These are phyloP conservation scores for Sesia bembeciformis DNA, from an alignment of 2,888 invertebrate species.

Conservation along the genomic window DNA sequence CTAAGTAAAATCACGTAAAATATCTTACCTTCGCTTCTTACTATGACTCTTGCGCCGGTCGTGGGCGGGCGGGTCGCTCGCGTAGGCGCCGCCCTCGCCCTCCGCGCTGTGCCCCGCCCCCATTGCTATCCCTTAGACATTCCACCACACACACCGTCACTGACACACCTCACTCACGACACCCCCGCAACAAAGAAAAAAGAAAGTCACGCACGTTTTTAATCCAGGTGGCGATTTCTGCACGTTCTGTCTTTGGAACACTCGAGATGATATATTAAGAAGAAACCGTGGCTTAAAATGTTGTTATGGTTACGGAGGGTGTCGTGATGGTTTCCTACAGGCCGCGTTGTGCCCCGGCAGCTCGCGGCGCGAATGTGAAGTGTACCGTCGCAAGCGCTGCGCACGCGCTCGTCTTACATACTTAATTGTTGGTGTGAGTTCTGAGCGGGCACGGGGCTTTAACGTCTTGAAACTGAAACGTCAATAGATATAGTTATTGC, in stretches of 20 bases:
- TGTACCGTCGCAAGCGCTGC: conserved; percentile 59
- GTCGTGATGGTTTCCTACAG: conserved; percentile 25
- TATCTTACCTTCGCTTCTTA: conserved; percentile 60
- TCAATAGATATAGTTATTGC: too few relatives aligned
- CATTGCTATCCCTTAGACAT: conserved; percentile 55
- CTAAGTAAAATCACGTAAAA: too few relatives aligned
- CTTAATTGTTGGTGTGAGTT: conserved; percentile 47
- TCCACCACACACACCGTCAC: conserved; percentile 54
- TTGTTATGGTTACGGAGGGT: conserved; percentile 18
- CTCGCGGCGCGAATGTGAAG: conserved; percentile 64
- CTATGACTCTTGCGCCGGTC: conserved; percentile 49
- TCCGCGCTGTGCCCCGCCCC: conserved; percentile 70
- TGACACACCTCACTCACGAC: conserved; percentile 50
- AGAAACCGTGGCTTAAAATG: too few relatives aligned
- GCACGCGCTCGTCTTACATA: conserved; percentile 44
- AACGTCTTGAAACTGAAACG: too few relatives aligned
- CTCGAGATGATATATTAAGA: neutral
- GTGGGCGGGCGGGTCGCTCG: conserved; percentile 66
- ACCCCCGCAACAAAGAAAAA: conserved; percentile 21
- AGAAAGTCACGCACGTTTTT: neutral
- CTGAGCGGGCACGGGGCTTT: conserved; percentile 14
- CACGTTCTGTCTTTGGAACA: neutral
- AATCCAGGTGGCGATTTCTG: neutral
- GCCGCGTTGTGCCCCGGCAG: conserved; percentile 53
- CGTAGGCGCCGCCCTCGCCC: conserved; percentile 60